Percentiles rank a stretch among this genome's conserved stretches.
Evolutionary conservation across 2,888 invertebrate species (phyloP).

Genomic region (Acanthosoma haemorrhoidale): DNA sequence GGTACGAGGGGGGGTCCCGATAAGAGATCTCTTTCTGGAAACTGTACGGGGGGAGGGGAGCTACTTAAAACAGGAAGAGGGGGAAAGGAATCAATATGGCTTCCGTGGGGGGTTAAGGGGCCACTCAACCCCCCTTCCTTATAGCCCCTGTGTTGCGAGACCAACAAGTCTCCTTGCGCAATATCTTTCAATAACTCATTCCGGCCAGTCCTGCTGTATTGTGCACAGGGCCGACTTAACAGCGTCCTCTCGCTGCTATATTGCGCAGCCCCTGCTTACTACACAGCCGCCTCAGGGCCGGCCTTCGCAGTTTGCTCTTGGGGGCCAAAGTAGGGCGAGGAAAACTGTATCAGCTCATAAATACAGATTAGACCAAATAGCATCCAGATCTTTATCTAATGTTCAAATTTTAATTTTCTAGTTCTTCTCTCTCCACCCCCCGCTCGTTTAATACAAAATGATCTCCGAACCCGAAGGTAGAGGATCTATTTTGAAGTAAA

Average conservation of each 20-base stretch:
- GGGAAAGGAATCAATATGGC: constrained; percentile 36
- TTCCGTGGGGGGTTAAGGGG: constrained; percentile 26
- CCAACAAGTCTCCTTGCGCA: constrained; percentile 18
- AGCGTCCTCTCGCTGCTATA: not conserved
- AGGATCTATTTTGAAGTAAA: no score
- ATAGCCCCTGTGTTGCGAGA: no score
- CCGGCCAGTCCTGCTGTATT: no score
- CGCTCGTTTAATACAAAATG: no score
- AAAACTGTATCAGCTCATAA: no score
- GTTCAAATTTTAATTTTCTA: no score
- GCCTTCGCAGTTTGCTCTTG: not conserved
- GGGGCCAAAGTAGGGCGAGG: not conserved
- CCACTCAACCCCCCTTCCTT: not conserved
- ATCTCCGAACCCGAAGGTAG: no score
- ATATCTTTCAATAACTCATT: constrained; percentile 12
- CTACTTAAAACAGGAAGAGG: constrained; percentile 36
- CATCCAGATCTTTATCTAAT: no score
- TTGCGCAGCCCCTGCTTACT: not conserved
- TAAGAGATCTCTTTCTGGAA: constrained; percentile 6
- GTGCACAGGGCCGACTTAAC: no score
- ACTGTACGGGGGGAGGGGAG: constrained; percentile 29
- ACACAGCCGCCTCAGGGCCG: not conserved
- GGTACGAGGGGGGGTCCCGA: not conserved
- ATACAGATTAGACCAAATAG: no score
- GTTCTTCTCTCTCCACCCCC: no score